Percentiles rank a stretch among this genome's conserved stretches.
These are phyloP conservation scores for Dynastes maya DNA, from an alignment of 2,888 invertebrate species.

Conservation along the genomic window DNA sequence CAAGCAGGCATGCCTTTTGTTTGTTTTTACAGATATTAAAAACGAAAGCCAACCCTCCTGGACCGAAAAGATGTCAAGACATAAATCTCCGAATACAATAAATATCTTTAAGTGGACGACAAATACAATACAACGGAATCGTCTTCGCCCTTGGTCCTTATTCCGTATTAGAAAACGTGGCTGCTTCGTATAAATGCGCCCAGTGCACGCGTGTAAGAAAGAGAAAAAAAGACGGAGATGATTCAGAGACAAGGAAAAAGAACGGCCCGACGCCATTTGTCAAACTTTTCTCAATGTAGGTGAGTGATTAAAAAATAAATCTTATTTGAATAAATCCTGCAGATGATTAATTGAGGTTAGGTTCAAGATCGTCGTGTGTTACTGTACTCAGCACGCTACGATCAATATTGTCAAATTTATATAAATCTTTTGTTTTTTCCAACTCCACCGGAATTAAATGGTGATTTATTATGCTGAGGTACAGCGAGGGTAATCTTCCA, in stretches of 20 bases:
- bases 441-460: constrained; percentile 46
- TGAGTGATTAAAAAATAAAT: constrained; percentile 63
- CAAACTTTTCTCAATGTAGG: constrained; percentile 59
- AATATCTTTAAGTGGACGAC: constrained; percentile 66
- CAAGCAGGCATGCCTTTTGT: constrained; percentile 56
- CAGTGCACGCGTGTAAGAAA: constrained; percentile 29
- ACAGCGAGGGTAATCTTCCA: constrained; percentile 32
- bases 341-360: constrained; percentile 61
- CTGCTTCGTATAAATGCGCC: constrained; percentile 34
- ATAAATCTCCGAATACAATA: constrained; percentile 65
- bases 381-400: constrained; percentile 56
- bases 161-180: constrained; percentile 42
- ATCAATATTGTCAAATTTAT: constrained; percentile 53
- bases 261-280: constrained; percentile 59
- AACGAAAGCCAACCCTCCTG: constrained; percentile 58
- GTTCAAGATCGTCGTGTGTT: constrained; percentile 61
- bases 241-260: constrained; percentile 49
- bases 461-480: constrained; percentile 50
- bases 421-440: constrained; percentile 50
- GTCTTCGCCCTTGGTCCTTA: constrained; percentile 35
- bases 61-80: constrained; percentile 52
- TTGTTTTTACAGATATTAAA: constrained; percentile 60
- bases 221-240: constrained; percentile 40
- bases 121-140: constrained; percentile 63
- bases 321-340: constrained; percentile 63